phyloP scores from a whole-genome alignment of 2,888 invertebrate species.

The Drosophila trichaetosa region DNA sequence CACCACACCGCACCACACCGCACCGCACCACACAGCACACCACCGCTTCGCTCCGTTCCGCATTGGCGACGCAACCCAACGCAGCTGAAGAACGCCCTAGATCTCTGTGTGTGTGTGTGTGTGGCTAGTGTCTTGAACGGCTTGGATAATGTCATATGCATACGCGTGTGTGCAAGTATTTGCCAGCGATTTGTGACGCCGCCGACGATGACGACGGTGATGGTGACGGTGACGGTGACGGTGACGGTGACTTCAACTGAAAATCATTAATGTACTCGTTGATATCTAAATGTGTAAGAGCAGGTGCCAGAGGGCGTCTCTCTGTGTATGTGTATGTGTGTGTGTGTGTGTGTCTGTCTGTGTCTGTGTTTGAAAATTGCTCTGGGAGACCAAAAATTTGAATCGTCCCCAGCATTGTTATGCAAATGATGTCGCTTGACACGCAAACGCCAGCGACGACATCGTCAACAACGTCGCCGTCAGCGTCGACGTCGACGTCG shows the following conservation, averaged over 20 bases:
- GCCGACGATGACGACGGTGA: slow-evolving; percentile 13
- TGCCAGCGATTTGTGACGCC: slow-evolving; percentile 62
- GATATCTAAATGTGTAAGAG: slow-evolving; percentile 50
- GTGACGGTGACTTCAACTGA: slow-evolving; percentile 44
- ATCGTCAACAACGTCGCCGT: slow-evolving; percentile 19
- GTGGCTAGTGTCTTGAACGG: slow-evolving; percentile 12
- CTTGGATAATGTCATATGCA: slow-evolving; percentile 71
- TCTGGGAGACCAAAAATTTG: slow-evolving; percentile 79
- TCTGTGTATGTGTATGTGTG: slow-evolving; percentile 4
- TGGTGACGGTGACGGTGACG: slow-evolving; percentile 23
- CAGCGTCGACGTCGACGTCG: slow-evolving; percentile 10
- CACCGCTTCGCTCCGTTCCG: slow-evolving; percentile 58
- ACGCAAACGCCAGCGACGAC: slow-evolving; percentile 80
- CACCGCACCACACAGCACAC: background rate
- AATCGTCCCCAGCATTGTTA: slow-evolving; percentile 84
- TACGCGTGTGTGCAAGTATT: slow-evolving; percentile 61
- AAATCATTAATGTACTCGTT: slow-evolving; percentile 61
- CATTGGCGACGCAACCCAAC: slow-evolving; percentile 71
- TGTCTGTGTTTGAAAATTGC: slow-evolving; percentile 66
- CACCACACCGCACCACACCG: background rate
- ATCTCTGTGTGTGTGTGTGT: background rate
- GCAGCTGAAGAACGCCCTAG: slow-evolving; percentile 43
- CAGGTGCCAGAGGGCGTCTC: slow-evolving; percentile 69
- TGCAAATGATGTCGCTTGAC: slow-evolving; percentile 84
- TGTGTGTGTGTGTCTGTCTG: slow-evolving; percentile 29